Evolutionary conservation across 2,888 invertebrate species (phyloP), one percentile per base, ranked within the genome.

Genomic region (Mallateleia sp.): DNA sequence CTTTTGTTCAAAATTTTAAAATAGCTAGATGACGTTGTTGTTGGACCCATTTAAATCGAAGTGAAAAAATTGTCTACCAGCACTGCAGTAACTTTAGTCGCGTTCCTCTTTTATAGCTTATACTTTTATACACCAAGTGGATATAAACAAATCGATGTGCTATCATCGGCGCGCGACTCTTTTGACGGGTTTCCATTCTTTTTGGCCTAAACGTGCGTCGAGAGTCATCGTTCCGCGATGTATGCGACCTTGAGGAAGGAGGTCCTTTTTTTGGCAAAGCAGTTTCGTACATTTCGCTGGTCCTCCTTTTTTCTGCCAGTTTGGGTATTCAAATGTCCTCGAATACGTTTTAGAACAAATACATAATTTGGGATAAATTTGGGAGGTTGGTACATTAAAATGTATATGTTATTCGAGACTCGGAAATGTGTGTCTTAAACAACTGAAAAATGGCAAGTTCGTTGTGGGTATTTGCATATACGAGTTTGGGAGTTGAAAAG

Each of bases 181-280:
- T 45, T 82, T 82, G 15, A 6, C 32, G n/a, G 28, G 60, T 77
- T 77, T 83, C 38, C 52, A 83, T 64, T 77, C 47, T 54, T 77
- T 69, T 83, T 71, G 71, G 54, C n/a, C 83, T 47, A 83, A 83
- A 83, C 64, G 24, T 28, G 56, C 62, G 34, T 11, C 32, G 47
- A 83, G 71, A 83, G 71, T 83, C 83, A 83, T 83, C 66, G 78
- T 71, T 64, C 77, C 71, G 56, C 77, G 75, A 71, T 71, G 71
- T 83, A 83, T 83, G 83, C 32, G 83, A 83, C 83, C 83, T 83
- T 83, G 83, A 42, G 42, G 54, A n/a, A 32, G 38, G 58, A 69
- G 25, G 60, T 62, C 28, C 25, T 52, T 75, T 67, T 74, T 79
- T 79, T 62, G 66, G 38, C n/a, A 50, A 42, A 42, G 45, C 22